These are phyloP conservation scores for Equus quagga DNA, from an alignment of 2,113 vertebrate species.

Conservation along the genomic window DNA sequence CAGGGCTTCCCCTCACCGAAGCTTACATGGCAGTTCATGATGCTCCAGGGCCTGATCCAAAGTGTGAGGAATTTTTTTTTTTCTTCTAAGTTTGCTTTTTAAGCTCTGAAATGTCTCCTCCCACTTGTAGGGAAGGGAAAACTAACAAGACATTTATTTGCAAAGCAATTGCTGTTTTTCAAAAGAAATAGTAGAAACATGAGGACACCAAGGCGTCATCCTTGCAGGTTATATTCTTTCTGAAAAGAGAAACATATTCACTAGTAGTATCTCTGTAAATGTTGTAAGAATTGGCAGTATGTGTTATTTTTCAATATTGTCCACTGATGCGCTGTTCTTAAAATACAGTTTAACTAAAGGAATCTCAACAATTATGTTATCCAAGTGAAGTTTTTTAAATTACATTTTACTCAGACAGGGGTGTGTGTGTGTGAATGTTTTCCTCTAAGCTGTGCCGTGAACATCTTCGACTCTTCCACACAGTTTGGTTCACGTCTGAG, in stretches of 20 bases:
- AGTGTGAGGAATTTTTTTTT: neutral
- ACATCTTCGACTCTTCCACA: neutral
- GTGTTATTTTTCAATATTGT: constrained; percentile 6
- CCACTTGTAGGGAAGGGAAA: neutral
- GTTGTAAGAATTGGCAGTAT: neutral
- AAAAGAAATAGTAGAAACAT: constrained; percentile 25
- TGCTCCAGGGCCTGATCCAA: neutral
- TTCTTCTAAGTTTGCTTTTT: neutral
- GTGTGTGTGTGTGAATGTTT: neutral
- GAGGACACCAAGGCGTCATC: neutral
- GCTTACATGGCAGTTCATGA: neutral
- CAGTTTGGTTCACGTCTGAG: neutral
- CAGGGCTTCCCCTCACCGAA: neutral
- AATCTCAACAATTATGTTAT: neutral
- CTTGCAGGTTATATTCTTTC: neutral
- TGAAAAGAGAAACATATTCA: neutral
- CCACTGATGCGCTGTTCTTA: neutral
- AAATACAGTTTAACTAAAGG: constrained; percentile 9
- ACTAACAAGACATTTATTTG: neutral
- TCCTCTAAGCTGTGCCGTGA: neutral
- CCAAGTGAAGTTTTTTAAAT: neutral
- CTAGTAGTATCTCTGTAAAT: neutral
- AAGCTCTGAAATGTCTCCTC: constrained; percentile 34
- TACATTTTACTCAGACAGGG: neutral
- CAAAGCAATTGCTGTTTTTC: constrained; percentile 7